phyloP scores from a whole-genome alignment of 2,113 vertebrate species.

The Grallaria varia region DNA sequence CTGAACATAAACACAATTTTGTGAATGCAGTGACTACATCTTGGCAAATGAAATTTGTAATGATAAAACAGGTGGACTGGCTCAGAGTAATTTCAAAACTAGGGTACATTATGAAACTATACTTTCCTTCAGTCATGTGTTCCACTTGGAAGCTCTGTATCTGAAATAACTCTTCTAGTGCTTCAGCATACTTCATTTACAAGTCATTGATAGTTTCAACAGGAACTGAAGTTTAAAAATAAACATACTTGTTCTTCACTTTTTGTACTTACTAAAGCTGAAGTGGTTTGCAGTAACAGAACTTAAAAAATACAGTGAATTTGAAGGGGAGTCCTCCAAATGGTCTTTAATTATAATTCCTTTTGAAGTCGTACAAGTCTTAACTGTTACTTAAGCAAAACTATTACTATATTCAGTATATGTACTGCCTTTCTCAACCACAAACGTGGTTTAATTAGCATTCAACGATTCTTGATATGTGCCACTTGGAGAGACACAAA shows the following conservation, averaged over 20 bases:
- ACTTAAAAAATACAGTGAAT: not conserved
- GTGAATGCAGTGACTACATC: not conserved
- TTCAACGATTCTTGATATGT: not conserved
- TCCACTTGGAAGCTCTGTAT: not conserved
- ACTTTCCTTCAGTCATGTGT: not conserved
- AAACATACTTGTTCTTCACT: not conserved
- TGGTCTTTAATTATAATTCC: not conserved
- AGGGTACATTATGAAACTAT: not conserved
- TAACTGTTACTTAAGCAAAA: not conserved
- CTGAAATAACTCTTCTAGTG: not conserved
- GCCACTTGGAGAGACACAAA: not conserved
- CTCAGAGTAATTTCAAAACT: not conserved
- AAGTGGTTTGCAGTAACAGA: not conserved
- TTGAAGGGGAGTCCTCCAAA: not conserved
- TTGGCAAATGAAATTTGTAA: not conserved
- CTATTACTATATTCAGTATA: not conserved
- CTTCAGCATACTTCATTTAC: not conserved
- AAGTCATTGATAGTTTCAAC: not conserved
- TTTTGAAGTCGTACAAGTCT: not conserved
- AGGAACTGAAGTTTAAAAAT: not conserved
- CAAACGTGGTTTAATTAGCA: not conserved
- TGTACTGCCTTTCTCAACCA: not conserved
- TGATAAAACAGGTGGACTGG: not conserved
- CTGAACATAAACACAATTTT: not conserved
- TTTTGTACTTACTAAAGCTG: not conserved